phyloP scores from a whole-genome alignment of 2,797 vertebrate genomes.

The Rhinichthys osculus region DNA sequence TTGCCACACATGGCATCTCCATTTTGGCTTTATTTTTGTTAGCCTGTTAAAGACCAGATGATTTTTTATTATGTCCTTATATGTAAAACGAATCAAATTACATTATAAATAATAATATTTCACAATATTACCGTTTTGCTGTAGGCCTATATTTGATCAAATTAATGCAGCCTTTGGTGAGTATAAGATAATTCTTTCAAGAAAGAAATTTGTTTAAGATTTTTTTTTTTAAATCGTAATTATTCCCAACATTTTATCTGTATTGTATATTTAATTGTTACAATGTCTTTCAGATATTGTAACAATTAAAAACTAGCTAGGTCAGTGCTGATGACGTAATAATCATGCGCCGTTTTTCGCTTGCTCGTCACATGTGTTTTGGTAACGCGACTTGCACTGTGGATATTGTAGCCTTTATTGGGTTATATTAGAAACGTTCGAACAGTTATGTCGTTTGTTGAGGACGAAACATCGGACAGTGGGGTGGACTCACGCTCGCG shows the following conservation, averaged over 20 bases:
- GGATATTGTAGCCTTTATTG: background rate
- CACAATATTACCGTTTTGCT: background rate
- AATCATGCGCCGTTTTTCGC: slow-evolving; percentile 39
- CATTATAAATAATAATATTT: too few relatives aligned
- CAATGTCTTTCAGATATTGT: background rate
- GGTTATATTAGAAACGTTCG: background rate
- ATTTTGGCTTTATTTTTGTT: too few relatives aligned
- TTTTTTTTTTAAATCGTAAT: background rate
- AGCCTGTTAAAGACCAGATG: too few relatives aligned
- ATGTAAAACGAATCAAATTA: too few relatives aligned
- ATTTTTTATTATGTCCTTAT: too few relatives aligned
- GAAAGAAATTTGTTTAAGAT: background rate
- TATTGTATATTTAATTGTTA: background rate
- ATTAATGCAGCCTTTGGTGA: background rate
- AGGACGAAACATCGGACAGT: slow-evolving; percentile 50
- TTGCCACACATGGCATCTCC: too few relatives aligned
- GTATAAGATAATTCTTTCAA: background rate
- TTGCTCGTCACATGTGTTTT: slow-evolving; percentile 49
- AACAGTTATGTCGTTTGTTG: slow-evolving; percentile 58
- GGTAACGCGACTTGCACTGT: slow-evolving; percentile 18
- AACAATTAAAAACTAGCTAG: background rate
- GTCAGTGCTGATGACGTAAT: slow-evolving; percentile 38
- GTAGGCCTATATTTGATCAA: background rate
- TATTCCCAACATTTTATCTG: background rate
- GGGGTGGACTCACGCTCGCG: slow-evolving; percentile 47